A percentile compares a stretch with the other conserved stretches of the same genome.
phyloP scores from a whole-genome alignment of 2,888 invertebrate species.

The Noctua janthina region DNA sequence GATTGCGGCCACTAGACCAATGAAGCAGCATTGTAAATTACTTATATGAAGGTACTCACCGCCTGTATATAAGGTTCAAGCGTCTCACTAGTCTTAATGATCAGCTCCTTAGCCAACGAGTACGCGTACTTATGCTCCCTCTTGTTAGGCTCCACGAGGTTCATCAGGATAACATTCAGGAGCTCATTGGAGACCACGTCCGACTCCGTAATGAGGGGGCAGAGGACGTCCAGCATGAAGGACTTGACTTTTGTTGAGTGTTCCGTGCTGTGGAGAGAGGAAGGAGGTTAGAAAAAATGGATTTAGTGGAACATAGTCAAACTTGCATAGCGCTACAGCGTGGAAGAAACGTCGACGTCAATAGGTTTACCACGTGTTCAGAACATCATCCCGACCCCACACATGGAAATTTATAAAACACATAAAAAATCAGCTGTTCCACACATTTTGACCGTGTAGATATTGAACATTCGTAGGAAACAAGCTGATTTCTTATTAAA shows the following conservation, averaged over 20 bases:
- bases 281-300: not conserved
- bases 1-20: too few relatives aligned
- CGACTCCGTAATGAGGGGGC: constrained; percentile 98
- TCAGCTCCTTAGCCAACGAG: constrained; percentile 96
- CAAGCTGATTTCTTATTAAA: too few relatives aligned
- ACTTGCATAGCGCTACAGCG: not conserved
- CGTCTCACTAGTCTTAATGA: constrained; percentile 97
- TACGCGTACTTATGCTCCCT: constrained; percentile 97
- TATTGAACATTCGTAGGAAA: too few relatives aligned
- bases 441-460: too few relatives aligned
- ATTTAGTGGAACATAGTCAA: not conserved
- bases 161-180: constrained; percentile 97
- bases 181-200: constrained; percentile 98
- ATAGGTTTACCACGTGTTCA: too few relatives aligned
- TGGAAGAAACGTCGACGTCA: too few relatives aligned
- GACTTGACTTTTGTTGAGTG: constrained; percentile 99
- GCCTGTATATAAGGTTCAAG: constrained; percentile 98
- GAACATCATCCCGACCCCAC: too few relatives aligned
- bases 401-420: too few relatives aligned
- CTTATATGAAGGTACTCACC: constrained; percentile 88
- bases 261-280: constrained; percentile 93
- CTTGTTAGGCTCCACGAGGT: constrained; percentile 98
- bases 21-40: too few relatives aligned
- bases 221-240: constrained; percentile 98
- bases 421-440: too few relatives aligned